These are phyloP conservation scores for Hemicentrotus pulcherrimus DNA, from an alignment of 35 echinoderm and acorn worm genomes.

Conservation along the genomic window DNA sequence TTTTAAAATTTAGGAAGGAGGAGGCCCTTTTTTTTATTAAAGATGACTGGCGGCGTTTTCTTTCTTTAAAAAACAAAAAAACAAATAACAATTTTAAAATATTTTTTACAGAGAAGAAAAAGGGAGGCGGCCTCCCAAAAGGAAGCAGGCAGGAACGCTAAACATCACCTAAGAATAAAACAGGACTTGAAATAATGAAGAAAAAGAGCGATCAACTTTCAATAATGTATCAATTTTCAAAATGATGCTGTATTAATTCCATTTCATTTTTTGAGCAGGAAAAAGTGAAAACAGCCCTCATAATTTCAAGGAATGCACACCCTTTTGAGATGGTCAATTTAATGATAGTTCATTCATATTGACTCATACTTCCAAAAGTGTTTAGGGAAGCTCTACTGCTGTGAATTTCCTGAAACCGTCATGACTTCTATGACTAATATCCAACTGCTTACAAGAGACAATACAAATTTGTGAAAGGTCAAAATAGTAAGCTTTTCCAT, in stretches of 20 bases:
- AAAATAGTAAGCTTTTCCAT: not conserved
- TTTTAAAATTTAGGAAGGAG: too few relatives aligned
- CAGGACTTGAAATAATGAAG: not conserved
- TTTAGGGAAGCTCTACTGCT: not conserved
- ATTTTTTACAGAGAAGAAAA: too few relatives aligned
- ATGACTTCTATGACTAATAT: not conserved
- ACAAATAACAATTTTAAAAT: too few relatives aligned
- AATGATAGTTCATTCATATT: not conserved
- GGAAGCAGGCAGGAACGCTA: too few relatives aligned
- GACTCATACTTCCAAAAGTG: not conserved
- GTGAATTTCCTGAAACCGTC: not conserved
- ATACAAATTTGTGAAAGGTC: not conserved
- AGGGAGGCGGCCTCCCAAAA: too few relatives aligned
- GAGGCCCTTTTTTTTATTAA: too few relatives aligned
- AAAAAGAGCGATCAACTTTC: too few relatives aligned
- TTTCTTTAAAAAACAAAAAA: too few relatives aligned
- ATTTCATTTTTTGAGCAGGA: not conserved
- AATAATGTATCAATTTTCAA: too few relatives aligned
- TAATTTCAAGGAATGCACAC: not conserved
- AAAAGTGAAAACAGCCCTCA: not conserved
- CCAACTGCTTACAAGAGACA: not conserved
- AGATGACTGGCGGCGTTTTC: too few relatives aligned
- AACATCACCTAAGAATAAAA: too few relatives aligned
- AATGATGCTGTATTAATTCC: not conserved
- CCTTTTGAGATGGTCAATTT: not conserved